Percentiles rank a stretch among this genome's conserved stretches.
phyloP scores from a whole-genome alignment of 2,888 invertebrate species.

The Synanthedon tipuliformis region DNA sequence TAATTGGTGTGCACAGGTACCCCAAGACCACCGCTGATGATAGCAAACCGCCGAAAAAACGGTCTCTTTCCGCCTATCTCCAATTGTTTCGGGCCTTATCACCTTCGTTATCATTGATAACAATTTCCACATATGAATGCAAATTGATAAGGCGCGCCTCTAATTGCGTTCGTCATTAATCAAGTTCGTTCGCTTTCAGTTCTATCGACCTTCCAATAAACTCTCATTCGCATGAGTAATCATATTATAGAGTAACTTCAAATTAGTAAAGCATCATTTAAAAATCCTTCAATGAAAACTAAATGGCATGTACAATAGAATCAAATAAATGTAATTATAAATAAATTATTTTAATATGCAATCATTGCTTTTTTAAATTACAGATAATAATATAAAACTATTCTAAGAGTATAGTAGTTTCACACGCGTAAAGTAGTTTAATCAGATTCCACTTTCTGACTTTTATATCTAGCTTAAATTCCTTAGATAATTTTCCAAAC shows the following conservation, averaged over 20 bases:
- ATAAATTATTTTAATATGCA: too few relatives aligned
- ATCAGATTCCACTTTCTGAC: too few relatives aligned
- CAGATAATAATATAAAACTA: too few relatives aligned
- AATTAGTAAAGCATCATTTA: too few relatives aligned
- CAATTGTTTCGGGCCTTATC: constrained; percentile 28
- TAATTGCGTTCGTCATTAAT: background rate
- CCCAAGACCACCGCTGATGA: constrained; percentile 68
- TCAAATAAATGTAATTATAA: too few relatives aligned
- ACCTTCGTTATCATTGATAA: constrained; percentile 48
- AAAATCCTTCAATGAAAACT: too few relatives aligned
- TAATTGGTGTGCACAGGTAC: constrained; percentile 42
- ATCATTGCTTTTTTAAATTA: too few relatives aligned
- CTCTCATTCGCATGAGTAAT: background rate
- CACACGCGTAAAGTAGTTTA: too few relatives aligned
- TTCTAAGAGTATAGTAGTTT: too few relatives aligned
- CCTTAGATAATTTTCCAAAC: too few relatives aligned
- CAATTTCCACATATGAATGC: background rate
- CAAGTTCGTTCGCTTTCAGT: background rate
- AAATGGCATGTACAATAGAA: too few relatives aligned
- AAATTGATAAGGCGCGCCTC: background rate
- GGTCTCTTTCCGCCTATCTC: constrained; percentile 32
- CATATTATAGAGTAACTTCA: background rate
- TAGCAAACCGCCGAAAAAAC: constrained; percentile 39
- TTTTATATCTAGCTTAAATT: too few relatives aligned
- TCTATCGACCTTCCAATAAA: background rate